A percentile compares a stretch with the other conserved stretches of the same genome.
phyloP scores from a whole-genome alignment of 2,113 vertebrate genomes.

The Mus pahari region DNA sequence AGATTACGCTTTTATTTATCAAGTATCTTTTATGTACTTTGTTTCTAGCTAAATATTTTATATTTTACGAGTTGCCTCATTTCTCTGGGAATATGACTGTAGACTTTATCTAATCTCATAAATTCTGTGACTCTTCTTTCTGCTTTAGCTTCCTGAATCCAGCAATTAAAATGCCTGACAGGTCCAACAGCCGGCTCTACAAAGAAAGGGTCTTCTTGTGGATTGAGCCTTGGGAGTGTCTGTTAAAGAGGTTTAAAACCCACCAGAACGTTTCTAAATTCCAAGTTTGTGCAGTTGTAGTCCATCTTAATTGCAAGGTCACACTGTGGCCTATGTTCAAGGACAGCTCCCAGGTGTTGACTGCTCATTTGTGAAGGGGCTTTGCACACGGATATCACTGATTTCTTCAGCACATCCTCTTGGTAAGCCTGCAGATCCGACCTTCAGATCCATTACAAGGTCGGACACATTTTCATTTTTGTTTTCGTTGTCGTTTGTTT shows the following conservation, averaged over 20 bases:
- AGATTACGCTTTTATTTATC: background rate
- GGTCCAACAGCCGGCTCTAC: background rate
- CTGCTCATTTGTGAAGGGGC: background rate
- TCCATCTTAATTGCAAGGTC: background rate
- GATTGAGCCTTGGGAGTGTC: background rate
- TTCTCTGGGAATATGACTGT: background rate
- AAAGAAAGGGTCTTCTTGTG: background rate
- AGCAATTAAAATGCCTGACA: constrained; percentile 8
- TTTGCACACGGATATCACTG: fast-evolving
- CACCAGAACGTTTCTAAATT: background rate
- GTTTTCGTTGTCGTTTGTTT: background rate
- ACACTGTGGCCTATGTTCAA: background rate
- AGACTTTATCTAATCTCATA: constrained; percentile 4
- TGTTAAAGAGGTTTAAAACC: constrained; percentile 16
- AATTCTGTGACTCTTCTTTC: constrained; percentile 9
- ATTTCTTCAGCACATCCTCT: background rate
- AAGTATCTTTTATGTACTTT: background rate
- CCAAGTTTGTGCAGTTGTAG: background rate
- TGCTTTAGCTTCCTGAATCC: background rate
- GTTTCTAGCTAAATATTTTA: background rate
- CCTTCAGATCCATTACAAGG: no score
- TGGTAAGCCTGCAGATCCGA: background rate
- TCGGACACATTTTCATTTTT: background rate
- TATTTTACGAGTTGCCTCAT: background rate
- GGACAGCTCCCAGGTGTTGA: background rate